Evolutionary conservation across 1,140 invertebrate species (phyloP), one percentile per base, ranked within the genome.

Genomic region (Pinna nobilis): DNA sequence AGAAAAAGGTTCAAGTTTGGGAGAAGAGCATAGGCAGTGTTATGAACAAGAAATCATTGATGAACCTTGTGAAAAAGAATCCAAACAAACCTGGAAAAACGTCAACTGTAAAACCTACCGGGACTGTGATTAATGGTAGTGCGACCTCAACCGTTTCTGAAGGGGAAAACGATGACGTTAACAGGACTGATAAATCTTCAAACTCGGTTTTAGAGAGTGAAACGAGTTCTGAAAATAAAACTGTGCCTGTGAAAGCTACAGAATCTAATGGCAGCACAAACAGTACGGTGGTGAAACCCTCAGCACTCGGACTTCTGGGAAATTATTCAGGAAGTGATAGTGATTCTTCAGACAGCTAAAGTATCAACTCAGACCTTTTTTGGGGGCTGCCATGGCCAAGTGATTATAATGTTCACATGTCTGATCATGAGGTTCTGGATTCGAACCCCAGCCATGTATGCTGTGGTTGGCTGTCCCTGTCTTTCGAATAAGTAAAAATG

Each of bases 21-120:
- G 59, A 74, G 18, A 69, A 47, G 59, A 74, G 72, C 57, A 51
- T 74, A 9, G 72, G 72, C 1, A 49, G 59, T 20, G 57, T 74
- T n/a, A 20, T 25, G 0, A 69, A 30, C 32, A 74, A 69, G 30
- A 35, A 25, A 3, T 63, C 59, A 20, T 50, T 69, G 15, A 69
- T 59, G 37, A 57, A 39, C 7, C 41, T 74, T 1, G 72, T 74
- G 9, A 67, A 60, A 49, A 68, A 51, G 35, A 68, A 74, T 50
- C n/a, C n/a, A n/a, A 44, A 20, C 25, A 66, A 66, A 33, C 57
- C 35, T 1, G 53, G 35, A 53, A 55, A 33, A 1, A 13, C 18
- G 3, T 9, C 28, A 7, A 33, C 11, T 35, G 20, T 3, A 20
- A 32, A 51, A 9, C 23, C 18, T 15, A 41, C 35, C 39, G 39